Evolutionary conservation across 2,888 invertebrate species (phyloP).

Genomic region (Eueremaeus valkanovi): DNA sequence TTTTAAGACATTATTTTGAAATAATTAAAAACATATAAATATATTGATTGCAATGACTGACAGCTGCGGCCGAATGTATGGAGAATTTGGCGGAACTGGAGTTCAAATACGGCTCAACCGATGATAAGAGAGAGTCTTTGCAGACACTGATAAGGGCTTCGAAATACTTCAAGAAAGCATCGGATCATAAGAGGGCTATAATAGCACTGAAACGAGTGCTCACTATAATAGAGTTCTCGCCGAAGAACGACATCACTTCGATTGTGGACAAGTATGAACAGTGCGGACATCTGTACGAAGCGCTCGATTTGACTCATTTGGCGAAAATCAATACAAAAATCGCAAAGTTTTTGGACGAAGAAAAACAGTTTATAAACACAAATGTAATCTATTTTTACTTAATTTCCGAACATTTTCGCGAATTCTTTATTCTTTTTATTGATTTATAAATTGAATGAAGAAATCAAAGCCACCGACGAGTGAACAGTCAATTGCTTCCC

Average conservation of each 20-base stretch:
- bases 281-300: background rate
- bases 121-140: background rate
- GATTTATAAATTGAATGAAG: too few species aligned
- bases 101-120: background rate
- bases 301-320: background rate
- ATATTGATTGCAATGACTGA: background rate
- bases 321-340: background rate
- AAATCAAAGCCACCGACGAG: background rate
- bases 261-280: background rate
- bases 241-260: background rate
- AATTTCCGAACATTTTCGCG: background rate
- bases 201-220: background rate
- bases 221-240: background rate
- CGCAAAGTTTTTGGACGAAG: background rate
- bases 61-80: background rate
- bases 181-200: background rate
- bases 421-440: background rate
- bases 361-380: background rate
- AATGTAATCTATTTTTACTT: background rate
- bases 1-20: too few species aligned
- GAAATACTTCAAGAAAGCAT: background rate
- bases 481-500: background rate
- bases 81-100: background rate
- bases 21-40: too few species aligned
- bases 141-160: background rate